A percentile compares a stretch with the other conserved stretches of the same genome.
Evolutionary conservation across 64 coral and sea anemone species (phyloP).

Genomic region (Stylophora pistillata): DNA sequence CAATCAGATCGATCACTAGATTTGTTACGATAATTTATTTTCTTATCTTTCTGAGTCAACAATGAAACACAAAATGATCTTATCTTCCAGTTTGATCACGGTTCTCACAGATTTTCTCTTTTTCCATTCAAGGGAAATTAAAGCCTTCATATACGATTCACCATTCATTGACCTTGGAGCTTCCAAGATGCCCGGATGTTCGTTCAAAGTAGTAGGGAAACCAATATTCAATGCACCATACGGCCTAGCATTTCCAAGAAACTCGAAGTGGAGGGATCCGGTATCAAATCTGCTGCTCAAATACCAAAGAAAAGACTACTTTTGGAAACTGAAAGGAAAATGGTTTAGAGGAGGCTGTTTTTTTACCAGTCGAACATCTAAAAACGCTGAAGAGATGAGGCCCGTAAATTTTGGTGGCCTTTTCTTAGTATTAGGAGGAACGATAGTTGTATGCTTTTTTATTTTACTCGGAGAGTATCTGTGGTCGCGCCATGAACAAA

Average conservation of each 20-base stretch:
- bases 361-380: background rate
- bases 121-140: conserved; percentile 51
- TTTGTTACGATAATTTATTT: no score
- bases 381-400: conserved; percentile 40
- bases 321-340: conserved; percentile 60
- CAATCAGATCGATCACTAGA: no score
- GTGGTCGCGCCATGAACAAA: background rate
- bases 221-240: conserved; percentile 56
- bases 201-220: conserved; percentile 63
- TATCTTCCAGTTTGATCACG: no score
- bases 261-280: conserved; percentile 69
- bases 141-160: conserved; percentile 81
- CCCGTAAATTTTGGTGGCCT: conserved; percentile 67
- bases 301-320: conserved; percentile 68
- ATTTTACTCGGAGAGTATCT: conserved; percentile 55
- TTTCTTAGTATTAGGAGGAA: conserved; percentile 46
- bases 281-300: conserved; percentile 69
- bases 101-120: background rate
- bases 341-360: conserved; percentile 73
- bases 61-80: no score
- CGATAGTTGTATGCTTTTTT: conserved; percentile 38
- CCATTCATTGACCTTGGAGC: conserved; percentile 75
- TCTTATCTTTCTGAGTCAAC: no score
- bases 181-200: conserved; percentile 72
- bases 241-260: conserved; percentile 52